phyloP scores from a whole-genome alignment of 1,140 invertebrate genomes.

The Ectropis grisescens region DNA sequence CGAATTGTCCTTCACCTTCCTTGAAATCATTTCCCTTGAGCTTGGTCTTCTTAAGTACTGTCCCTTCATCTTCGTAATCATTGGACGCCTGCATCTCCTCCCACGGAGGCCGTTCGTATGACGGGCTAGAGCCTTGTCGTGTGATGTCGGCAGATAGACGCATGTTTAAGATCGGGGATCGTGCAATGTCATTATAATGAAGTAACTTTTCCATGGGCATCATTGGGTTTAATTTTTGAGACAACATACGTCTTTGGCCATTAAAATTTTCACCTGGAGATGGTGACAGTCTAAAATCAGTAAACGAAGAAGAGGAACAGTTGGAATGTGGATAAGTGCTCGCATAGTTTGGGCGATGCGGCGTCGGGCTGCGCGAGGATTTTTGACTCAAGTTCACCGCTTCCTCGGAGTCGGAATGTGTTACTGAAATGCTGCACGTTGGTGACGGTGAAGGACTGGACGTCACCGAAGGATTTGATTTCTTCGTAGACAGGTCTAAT shows the following conservation, averaged over 20 bases:
- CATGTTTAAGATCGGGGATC: slow-evolving; percentile 70
- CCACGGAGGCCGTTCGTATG: slow-evolving; percentile 73
- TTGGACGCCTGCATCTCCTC: slow-evolving; percentile 70
- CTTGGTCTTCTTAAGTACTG: slow-evolving; percentile 59
- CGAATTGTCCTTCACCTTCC: slow-evolving; percentile 86
- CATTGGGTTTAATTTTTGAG: slow-evolving; percentile 45
- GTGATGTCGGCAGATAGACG: slow-evolving; percentile 57
- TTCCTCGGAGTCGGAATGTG: slow-evolving; percentile 76
- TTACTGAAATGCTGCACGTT: slow-evolving; percentile 68
- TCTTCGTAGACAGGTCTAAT: slow-evolving; percentile 89
- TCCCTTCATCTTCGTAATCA: slow-evolving; percentile 65
- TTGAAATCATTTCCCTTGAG: slow-evolving; percentile 53
- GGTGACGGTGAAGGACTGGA: slow-evolving; percentile 75
- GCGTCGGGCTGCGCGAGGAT: slow-evolving; percentile 75
- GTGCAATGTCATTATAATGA: slow-evolving; percentile 71
- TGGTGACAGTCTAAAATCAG: slow-evolving; percentile 64
- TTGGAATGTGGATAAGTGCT: slow-evolving; percentile 72
- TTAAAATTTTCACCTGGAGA: slow-evolving; percentile 64
- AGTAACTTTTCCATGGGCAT: slow-evolving; percentile 75
- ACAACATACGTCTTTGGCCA: slow-evolving; percentile 38
- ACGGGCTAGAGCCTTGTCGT: slow-evolving; percentile 73
- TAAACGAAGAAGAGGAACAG: slow-evolving; percentile 64
- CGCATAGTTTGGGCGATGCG: slow-evolving; percentile 60
- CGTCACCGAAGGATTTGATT: slow-evolving; percentile 68
- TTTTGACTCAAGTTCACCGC: slow-evolving; percentile 80